Evolutionary conservation across 2,797 vertebrate species (phyloP).

Genomic region (Enteromius fasciolatus): DNA sequence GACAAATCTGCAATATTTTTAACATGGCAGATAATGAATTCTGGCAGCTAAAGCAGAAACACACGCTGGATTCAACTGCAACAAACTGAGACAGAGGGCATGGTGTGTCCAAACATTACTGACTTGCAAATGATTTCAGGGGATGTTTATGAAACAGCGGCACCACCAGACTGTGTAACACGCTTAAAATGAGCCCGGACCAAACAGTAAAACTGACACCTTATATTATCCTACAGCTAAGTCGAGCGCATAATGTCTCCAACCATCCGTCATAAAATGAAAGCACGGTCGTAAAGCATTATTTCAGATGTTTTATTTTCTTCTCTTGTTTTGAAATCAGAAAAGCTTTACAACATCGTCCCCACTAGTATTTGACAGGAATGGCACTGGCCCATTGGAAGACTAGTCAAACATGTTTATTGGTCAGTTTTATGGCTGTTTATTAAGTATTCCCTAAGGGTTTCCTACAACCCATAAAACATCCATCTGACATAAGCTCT

Average conservation of each 20-base stretch:
- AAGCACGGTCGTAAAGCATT: slow-evolving; percentile 6
- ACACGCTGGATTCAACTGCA: slow-evolving; percentile 21
- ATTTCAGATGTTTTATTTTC: slow-evolving; percentile 17
- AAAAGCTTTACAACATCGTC: slow-evolving; percentile 27
- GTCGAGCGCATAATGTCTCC: slow-evolving; percentile 19
- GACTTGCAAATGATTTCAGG: slow-evolving; percentile 13
- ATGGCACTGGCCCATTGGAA: slow-evolving; percentile 26
- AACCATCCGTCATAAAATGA: slow-evolving; percentile 42
- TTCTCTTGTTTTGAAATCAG: background rate
- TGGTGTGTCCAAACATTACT: slow-evolving; percentile 31
- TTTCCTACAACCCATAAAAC: slow-evolving; percentile 27
- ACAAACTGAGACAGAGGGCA: slow-evolving; percentile 39
- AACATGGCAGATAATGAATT: slow-evolving; percentile 47
- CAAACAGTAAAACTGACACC: slow-evolving; percentile 22
- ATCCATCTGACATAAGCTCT: background rate
- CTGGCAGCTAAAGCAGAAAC: slow-evolving; percentile 39
- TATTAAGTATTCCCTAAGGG: slow-evolving; percentile 35
- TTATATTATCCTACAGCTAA: slow-evolving; percentile 31
- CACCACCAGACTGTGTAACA: slow-evolving; percentile 2
- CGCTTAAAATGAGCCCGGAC: background rate
- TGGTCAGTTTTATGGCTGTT: slow-evolving; percentile 52
- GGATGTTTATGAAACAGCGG: slow-evolving; percentile 4
- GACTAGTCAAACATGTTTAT: slow-evolving; percentile 42
- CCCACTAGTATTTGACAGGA: slow-evolving; percentile 22
- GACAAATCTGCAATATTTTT: slow-evolving; percentile 47